phyloP scores from a whole-genome alignment of 2,797 vertebrate species.

The Danio albolineatus region DNA sequence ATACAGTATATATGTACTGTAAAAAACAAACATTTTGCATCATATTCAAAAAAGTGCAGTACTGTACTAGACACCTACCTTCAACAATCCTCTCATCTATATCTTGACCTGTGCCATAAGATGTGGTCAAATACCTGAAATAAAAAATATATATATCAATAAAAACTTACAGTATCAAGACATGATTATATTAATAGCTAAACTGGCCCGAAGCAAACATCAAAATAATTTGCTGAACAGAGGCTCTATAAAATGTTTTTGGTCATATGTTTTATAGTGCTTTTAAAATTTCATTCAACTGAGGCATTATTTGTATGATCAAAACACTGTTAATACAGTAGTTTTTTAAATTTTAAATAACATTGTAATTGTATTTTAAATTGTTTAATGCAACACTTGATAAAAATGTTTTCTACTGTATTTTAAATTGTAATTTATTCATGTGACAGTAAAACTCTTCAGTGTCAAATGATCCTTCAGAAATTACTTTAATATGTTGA shows the following conservation, averaged over 20 bases:
- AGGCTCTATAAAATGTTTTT: too few species aligned
- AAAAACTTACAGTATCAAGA: neutral
- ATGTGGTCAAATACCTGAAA: slow-evolving; percentile 93
- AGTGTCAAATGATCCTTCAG: neutral
- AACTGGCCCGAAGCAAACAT: neutral
- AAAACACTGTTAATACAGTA: neutral
- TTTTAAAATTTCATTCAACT: neutral
- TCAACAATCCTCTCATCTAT: slow-evolving; percentile 99
- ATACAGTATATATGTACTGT: neutral
- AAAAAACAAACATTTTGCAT: neutral
- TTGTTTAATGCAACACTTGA: too few species aligned
- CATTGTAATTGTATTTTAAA: too few species aligned
- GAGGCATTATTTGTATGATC: neutral
- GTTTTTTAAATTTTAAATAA: too few species aligned
- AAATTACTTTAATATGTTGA: neutral
- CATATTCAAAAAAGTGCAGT: neutral
- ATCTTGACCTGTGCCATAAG: slow-evolving; percentile 96
- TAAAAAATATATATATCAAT: slow-evolving; percentile 5
- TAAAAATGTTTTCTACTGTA: too few species aligned
- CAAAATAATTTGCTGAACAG: neutral
- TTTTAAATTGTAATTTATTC: neutral
- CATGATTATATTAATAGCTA: neutral
- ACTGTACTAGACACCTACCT: slow-evolving; percentile 76
- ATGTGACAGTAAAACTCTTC: neutral
- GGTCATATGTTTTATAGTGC: neutral